Evolutionary conservation across 2,888 invertebrate genomes (phyloP).

Genomic region (Pachymerium ferrugineum): DNA sequence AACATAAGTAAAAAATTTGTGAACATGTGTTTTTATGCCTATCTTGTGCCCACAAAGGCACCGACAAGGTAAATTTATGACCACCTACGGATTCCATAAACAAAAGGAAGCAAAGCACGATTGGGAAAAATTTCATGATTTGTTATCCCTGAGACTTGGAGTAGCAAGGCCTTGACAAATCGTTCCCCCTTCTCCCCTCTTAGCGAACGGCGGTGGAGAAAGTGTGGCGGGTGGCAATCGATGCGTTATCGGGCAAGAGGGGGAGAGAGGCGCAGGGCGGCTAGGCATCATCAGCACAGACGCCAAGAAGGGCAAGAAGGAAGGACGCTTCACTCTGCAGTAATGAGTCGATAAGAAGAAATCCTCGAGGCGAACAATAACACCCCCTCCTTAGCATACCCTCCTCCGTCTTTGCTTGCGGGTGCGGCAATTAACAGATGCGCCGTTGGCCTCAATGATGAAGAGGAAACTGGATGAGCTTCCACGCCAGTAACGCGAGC

Average conservation of each 20-base stretch:
- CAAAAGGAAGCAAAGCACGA: neutral
- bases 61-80: conserved; percentile 1
- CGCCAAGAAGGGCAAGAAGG: conserved; percentile 8
- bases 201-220: neutral
- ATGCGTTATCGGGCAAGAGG: neutral
- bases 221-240: conserved; percentile 7
- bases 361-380: conserved; percentile 17
- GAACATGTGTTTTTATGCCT: neutral
- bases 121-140: conserved; percentile 5
- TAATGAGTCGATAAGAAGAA: conserved; percentile 16
- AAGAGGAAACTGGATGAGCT: conserved; percentile 17
- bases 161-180: neutral
- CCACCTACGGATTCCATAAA: conserved; percentile 10
- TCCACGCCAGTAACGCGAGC: conserved; percentile 16
- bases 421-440: conserved; percentile 14
- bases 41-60: neutral
- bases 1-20: neutral
- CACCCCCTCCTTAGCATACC: conserved; percentile 1
- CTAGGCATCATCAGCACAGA: conserved; percentile 3
- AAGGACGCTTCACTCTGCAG: neutral
- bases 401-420: neutral
- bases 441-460: conserved; percentile 16
- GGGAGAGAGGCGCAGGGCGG: neutral
- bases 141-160: conserved; percentile 1
- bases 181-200: neutral